Evolutionary conservation across 2,113 vertebrate species (phyloP).

Genomic region (Stegostoma tigrinum): DNA sequence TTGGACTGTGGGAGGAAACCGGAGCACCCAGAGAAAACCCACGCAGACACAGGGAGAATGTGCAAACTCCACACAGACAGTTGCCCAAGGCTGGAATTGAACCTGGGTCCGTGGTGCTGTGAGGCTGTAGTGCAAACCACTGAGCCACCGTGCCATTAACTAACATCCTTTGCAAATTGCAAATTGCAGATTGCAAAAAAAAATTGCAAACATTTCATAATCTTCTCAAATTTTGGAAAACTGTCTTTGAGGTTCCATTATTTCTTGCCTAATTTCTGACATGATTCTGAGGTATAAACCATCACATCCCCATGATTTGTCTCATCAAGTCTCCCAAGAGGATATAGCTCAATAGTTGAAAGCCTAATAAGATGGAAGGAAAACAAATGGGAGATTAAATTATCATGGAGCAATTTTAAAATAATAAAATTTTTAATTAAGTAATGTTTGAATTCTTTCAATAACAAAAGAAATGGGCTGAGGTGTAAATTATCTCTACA

Average conservation of each 20-base stretch:
- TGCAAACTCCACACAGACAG: too few relatives aligned
- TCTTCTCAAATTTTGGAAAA: background rate
- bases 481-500: background rate
- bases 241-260: background rate
- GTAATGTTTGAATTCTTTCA: conserved; percentile 17
- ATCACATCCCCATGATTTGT: background rate
- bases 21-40: too few relatives aligned
- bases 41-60: too few relatives aligned
- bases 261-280: background rate
- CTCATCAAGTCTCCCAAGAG: background rate
- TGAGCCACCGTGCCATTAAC: too few relatives aligned
- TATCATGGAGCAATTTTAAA: background rate
- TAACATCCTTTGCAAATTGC: too few relatives aligned
- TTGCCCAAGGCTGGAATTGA: too few relatives aligned
- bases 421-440: conserved; percentile 17
- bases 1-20: too few relatives aligned
- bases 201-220: background rate
- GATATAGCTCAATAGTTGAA: background rate
- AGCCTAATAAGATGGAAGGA: background rate
- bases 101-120: too few relatives aligned
- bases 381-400: conserved; percentile 20
- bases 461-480: conserved; percentile 6
- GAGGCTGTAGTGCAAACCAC: too few relatives aligned
- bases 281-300: background rate
- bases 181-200: too few relatives aligned